Evolutionary conservation across 2,888 invertebrate genomes (phyloP).

Genomic region (Apantesis nais): DNA sequence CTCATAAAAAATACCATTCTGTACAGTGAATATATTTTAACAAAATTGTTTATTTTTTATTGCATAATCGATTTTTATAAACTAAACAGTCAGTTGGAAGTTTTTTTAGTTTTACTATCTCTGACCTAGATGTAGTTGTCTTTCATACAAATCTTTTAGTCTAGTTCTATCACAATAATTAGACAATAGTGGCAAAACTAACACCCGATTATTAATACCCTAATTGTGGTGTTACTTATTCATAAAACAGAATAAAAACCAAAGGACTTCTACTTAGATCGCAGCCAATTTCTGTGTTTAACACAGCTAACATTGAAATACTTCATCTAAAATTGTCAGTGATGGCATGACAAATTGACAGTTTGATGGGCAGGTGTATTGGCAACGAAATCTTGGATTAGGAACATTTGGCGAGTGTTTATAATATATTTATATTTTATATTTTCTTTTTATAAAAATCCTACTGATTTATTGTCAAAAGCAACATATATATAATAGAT

Average conservation of each 20-base stretch:
- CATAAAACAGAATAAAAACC: background rate
- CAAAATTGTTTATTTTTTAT: too few species aligned
- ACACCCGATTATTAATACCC: too few species aligned
- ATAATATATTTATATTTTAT: background rate
- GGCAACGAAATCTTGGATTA: background rate
- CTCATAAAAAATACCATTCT: too few species aligned
- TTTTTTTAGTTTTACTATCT: too few species aligned
- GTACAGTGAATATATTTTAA: too few species aligned
- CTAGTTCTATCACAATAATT: too few species aligned
- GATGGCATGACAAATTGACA: slow-evolving; percentile 5
- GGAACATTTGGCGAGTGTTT: background rate
- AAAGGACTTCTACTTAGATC: background rate
- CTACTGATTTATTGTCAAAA: background rate
- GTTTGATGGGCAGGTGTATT: background rate
- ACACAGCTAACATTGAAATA: background rate
- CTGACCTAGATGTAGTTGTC: too few species aligned
- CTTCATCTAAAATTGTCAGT: background rate
- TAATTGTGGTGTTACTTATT: too few species aligned
- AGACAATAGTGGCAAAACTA: too few species aligned
- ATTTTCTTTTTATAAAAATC: background rate
- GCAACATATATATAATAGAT: background rate
- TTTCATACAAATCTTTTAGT: too few species aligned
- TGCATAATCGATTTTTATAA: too few species aligned
- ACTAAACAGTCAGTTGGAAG: too few species aligned
- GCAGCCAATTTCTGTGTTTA: background rate